A percentile compares a stretch with the other conserved stretches of the same genome.
These are phyloP conservation scores for Anoplius nigerrimus DNA, from an alignment of 2,888 invertebrate genomes.

Conservation along the genomic window DNA sequence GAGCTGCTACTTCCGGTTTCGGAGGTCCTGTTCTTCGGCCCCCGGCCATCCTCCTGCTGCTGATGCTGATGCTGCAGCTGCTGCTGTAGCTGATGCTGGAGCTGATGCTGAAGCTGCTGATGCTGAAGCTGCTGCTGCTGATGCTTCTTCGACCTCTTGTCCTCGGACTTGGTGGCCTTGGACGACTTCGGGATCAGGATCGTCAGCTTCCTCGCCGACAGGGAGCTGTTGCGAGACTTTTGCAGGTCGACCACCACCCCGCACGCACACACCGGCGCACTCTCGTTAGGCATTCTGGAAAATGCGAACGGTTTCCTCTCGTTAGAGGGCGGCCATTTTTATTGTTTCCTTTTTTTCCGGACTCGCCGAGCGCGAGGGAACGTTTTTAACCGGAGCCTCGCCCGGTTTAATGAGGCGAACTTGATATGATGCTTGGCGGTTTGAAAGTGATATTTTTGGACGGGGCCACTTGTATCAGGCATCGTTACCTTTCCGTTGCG, in stretches of 20 bases:
- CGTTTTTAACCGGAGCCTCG: too few relatives aligned
- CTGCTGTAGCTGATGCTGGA: conserved; percentile 33
- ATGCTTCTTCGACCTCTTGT: conserved; percentile 57
- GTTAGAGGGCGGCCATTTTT: too few relatives aligned
- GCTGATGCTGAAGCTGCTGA: conserved; percentile 10
- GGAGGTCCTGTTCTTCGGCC: conserved; percentile 54
- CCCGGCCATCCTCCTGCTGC: conserved; percentile 46
- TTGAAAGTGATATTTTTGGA: too few relatives aligned
- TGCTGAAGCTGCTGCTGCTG: conserved; percentile 16
- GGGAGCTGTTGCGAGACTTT: conserved; percentile 58
- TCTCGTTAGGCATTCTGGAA: conserved; percentile 72
- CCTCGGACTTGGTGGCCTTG: conserved; percentile 56
- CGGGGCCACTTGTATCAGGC: too few relatives aligned
- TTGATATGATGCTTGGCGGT: too few relatives aligned
- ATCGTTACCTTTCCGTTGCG: too few relatives aligned
- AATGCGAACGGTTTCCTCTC: too few relatives aligned
- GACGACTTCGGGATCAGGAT: conserved; percentile 61
- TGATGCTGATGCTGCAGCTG: conserved; percentile 19
- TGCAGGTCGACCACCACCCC: conserved; percentile 62
- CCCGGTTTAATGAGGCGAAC: too few relatives aligned
- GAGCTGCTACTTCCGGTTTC: conserved; percentile 66
- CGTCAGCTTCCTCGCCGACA: conserved; percentile 58
- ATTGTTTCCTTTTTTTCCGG: too few relatives aligned
- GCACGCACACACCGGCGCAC: conserved; percentile 66
- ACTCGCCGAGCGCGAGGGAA: too few relatives aligned